Base-by-base conservation (phyloP, 2,888 invertebrate species). In the Idaea dimidiata region DNA sequence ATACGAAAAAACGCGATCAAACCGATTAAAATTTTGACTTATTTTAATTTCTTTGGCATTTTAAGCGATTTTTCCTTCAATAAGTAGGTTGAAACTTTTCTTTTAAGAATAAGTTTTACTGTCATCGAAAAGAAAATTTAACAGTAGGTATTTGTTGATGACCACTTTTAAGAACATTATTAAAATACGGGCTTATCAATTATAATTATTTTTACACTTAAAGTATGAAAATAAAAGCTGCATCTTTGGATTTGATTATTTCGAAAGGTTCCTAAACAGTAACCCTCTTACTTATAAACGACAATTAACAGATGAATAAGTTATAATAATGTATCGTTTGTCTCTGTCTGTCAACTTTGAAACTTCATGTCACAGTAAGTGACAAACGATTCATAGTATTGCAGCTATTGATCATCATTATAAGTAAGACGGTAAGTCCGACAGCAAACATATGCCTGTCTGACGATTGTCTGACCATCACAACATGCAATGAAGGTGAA, bases 171-270 rank as follows among this genome's bases (percentile, higher is more conserved):
- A 43, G 43, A 43, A 43, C 10, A 3, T 3, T 81, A 83, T 57
- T 74, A 78, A 80, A 76, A 43, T 85, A 84, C 76, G 76, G 73
- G 81, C 86, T 87, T 85, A 87, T 62, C 64, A 75, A 77, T 69
- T 58, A 75, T 5, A 24, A 24, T 24, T 24, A 74, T 78, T 76
- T 83, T 82, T 84, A 85, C 80, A 83, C 75, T 81, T 84, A 85
- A 60, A 71, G 80, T 88, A 87, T 84, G 83, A 87, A 89, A 90
- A 88, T 88, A 90, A 89, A 88, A 89, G 84, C 86, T 86, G 89
- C 79, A 80, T 91, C 91, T 90, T 91, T 91, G 90, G 90, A 83
- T 83, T 79, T 74, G 63, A 76, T 70, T 76, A 43, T 43, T 43
- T 43, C 10, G 7, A 43, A 8, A 14, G 14, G 14, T 14, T 14